A percentile compares a stretch with the other conserved stretches of the same genome.
Evolutionary conservation across 2,797 vertebrate genomes (phyloP).

Genomic region (Tinamus major): DNA sequence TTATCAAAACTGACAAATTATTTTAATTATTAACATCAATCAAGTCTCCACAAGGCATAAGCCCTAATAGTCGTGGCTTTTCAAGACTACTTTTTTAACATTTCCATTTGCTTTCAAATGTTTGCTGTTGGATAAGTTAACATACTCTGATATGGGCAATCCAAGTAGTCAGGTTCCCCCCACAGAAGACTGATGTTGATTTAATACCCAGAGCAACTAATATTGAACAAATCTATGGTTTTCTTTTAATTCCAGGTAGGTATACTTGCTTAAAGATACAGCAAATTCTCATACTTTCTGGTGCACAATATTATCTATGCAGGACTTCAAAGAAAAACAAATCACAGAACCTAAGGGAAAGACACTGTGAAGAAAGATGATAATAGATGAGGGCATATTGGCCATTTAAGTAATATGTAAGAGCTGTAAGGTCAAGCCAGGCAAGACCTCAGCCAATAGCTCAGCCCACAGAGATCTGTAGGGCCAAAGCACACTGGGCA

Average conservation of each 20-base stretch:
- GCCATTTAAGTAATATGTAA: not conserved
- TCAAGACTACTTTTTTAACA: constrained; percentile 28
- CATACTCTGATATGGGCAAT: not conserved
- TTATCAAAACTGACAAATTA: constrained; percentile 58
- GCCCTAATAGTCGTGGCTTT: not conserved
- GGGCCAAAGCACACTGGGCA: not conserved
- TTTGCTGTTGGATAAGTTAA: constrained; percentile 22
- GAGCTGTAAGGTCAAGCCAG: not conserved
- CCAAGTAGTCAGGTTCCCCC: not conserved
- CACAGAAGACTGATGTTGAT: not conserved
- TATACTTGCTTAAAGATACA: not conserved
- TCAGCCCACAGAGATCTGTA: not conserved
- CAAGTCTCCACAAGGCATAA: constrained; percentile 37
- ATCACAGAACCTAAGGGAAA: not conserved
- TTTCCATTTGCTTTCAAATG: constrained; percentile 51
- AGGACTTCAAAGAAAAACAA: constrained; percentile 15
- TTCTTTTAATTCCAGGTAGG: not conserved
- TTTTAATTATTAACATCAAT: constrained; percentile 61
- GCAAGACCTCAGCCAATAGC: not conserved
- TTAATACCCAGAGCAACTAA: not conserved
- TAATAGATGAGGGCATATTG: not conserved
- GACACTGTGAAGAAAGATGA: not conserved
- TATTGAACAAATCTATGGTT: not conserved
- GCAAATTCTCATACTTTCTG: not conserved
- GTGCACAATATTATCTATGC: not conserved